These are phyloP conservation scores for Ictalurus punctatus DNA, from an alignment of 2,113 vertebrate species.

Conservation along the genomic window DNA sequence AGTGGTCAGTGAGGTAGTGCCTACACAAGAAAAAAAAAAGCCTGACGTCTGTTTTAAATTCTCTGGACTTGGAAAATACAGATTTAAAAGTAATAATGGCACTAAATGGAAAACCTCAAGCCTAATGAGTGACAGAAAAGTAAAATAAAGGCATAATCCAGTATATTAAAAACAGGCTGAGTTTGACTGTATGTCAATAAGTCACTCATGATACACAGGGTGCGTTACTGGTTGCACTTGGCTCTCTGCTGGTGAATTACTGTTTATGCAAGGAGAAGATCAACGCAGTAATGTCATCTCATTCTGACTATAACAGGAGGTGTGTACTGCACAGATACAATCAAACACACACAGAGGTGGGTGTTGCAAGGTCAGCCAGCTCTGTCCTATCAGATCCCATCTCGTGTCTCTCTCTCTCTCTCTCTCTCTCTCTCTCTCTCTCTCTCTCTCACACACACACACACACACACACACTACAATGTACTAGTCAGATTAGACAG, in stretches of 20 bases:
- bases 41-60: neutral
- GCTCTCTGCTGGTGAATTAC: neutral
- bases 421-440: too few relatives aligned
- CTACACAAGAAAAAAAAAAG: neutral
- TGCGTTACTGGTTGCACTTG: constrained; percentile 4
- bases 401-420: neutral
- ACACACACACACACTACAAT: neutral
- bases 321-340: neutral
- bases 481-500: neutral
- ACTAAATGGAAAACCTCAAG: neutral
- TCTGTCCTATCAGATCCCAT: constrained; percentile 38
- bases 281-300: neutral
- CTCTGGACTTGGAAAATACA: neutral
- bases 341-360: constrained; percentile 17
- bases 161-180: neutral
- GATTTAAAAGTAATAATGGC: neutral
- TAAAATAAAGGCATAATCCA: neutral
- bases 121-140: neutral
- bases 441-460: neutral
- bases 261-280: neutral
- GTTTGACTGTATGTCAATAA: neutral
- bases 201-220: neutral
- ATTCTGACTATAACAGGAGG: neutral
- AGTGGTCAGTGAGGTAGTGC: neutral
- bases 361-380: constrained; percentile 33